Conservation (phyloP, 2,888 invertebrate genomes). For the Sussaba pulchella region DNA sequence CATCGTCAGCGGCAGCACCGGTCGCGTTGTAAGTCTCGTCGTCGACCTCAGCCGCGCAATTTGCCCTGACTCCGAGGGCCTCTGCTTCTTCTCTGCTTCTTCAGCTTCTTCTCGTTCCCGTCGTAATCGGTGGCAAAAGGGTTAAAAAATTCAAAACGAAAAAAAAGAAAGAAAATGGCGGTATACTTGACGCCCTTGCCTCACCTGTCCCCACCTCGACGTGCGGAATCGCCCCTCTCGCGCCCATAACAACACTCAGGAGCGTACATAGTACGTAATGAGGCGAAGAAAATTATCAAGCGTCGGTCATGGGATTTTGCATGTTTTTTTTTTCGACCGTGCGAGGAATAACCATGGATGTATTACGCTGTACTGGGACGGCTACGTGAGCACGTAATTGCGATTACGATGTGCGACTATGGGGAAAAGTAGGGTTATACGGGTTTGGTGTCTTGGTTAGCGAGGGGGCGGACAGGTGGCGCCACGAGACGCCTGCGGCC, state of each 20-base stretch:
- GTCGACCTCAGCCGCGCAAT: conserved; percentile 44
- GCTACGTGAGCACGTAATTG: conserved; percentile 8
- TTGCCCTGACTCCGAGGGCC: conserved; percentile 57
- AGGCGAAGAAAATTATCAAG: conserved; percentile 30
- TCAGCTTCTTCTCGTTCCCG: conserved; percentile 35
- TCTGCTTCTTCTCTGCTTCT: too few species aligned
- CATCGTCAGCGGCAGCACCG: too few species aligned
- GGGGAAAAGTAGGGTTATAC: background rate
- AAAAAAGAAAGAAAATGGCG: conserved; percentile 73
- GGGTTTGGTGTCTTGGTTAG: background rate
- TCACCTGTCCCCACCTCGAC: conserved; percentile 49
- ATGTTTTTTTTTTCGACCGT: too few species aligned
- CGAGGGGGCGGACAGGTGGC: background rate
- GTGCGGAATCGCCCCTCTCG: conserved; percentile 9
- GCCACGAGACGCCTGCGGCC: background rate
- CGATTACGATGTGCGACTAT: background rate
- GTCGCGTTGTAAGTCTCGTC: too few species aligned
- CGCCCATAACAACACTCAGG: conserved; percentile 14
- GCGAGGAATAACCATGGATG: too few species aligned
- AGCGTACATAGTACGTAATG: conserved; percentile 41
- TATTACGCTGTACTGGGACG: too few species aligned
- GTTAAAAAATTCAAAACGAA: too few species aligned
- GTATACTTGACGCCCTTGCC: conserved; percentile 56
- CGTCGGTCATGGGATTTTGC: background rate
- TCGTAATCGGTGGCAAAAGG: conserved; percentile 66